These are phyloP conservation scores for Gallinago stenura DNA, from an alignment of 2,797 vertebrate genomes.

Conservation along the genomic window DNA sequence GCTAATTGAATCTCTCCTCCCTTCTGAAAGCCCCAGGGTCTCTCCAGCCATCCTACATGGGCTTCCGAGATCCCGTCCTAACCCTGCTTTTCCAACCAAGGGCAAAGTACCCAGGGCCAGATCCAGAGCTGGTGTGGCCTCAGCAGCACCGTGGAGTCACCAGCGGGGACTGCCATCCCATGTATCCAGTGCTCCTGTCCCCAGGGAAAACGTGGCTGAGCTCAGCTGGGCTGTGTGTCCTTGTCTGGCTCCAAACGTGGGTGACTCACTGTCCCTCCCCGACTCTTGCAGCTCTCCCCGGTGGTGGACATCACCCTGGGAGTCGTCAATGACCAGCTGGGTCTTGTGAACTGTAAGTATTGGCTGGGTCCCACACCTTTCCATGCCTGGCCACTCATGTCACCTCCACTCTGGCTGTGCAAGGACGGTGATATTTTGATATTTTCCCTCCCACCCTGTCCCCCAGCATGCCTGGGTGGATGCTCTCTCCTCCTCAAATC, in stretches of 20 bases:
- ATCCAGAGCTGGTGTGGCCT: background rate
- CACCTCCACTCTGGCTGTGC: accelerated
- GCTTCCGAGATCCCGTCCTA: background rate
- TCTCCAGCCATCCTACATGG: accelerated
- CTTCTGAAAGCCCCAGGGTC: background rate
- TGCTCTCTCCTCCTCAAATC: background rate
- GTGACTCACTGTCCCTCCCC: accelerated
- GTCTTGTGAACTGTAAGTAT: slow-evolving; percentile 71
- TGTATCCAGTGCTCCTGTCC: accelerated
- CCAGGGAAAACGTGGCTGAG: background rate
- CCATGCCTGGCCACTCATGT: background rate
- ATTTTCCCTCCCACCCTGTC: background rate
- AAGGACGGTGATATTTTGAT: background rate
- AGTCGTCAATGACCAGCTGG: slow-evolving; percentile 65
- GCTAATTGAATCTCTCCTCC: background rate
- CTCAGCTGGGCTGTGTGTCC: accelerated
- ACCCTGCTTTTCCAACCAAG: too few species aligned
- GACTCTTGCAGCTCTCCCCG: slow-evolving; percentile 67
- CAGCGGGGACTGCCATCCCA: accelerated
- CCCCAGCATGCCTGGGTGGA: background rate
- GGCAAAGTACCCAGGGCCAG: too few species aligned
- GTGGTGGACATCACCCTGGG: slow-evolving; percentile 51
- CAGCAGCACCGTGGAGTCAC: accelerated
- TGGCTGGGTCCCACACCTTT: accelerated
- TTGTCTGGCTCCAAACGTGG: accelerated